phyloP scores from a whole-genome alignment of 2,888 invertebrate genomes.

The Thymelicus acteon region DNA sequence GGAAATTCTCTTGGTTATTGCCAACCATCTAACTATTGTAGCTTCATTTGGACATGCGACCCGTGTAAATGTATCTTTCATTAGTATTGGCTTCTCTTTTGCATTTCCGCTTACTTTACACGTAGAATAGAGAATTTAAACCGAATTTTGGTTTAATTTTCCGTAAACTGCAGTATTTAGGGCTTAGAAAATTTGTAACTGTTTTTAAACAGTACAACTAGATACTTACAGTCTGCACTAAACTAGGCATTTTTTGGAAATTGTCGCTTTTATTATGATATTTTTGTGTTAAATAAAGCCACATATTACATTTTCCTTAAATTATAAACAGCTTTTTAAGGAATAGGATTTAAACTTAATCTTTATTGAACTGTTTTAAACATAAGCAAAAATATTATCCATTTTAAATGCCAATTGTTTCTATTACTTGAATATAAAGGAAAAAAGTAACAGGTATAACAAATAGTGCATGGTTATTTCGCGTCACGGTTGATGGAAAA shows the following conservation, averaged over 20 bases:
- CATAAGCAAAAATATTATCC: no score
- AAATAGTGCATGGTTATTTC: not conserved
- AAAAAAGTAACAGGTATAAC: not conserved
- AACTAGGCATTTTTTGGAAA: not conserved
- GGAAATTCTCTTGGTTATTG: slow-evolving; percentile 23
- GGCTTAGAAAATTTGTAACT: no score
- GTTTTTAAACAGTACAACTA: no score
- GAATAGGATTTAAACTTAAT: no score
- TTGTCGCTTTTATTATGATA: no score
- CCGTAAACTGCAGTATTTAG: no score
- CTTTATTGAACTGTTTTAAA: no score
- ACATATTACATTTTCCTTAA: not conserved
- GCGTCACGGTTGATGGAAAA: slow-evolving; percentile 18
- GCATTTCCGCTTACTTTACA: no score
- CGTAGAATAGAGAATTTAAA: not conserved
- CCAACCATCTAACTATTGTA: slow-evolving; percentile 14
- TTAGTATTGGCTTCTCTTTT: no score
- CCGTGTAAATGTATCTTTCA: not conserved
- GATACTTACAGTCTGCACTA: not conserved
- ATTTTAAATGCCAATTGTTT: not conserved
- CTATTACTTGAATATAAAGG: not conserved
- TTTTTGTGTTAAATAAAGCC: no score
- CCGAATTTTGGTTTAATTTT: not conserved
- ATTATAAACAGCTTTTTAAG: slow-evolving; percentile 11
- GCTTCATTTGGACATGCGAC: slow-evolving; percentile 17